Evolutionary conservation across 92 coral and sea anemone species (phyloP).

Genomic region (Porites lobata): DNA sequence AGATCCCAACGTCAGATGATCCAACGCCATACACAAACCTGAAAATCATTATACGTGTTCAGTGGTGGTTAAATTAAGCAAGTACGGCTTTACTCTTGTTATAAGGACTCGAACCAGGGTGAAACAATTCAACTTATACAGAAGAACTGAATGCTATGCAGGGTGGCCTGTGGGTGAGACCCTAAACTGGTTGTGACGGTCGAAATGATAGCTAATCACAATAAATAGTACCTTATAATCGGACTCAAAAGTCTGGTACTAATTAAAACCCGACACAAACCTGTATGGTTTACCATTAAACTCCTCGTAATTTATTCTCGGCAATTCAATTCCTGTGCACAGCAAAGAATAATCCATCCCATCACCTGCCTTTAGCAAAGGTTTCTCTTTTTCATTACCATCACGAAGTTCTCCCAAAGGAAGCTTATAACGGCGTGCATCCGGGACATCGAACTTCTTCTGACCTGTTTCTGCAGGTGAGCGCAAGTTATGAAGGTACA

Average conservation of each 20-base stretch:
- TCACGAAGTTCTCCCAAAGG: slow-evolving; percentile 65
- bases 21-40: slow-evolving; percentile 74
- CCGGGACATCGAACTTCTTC: slow-evolving; percentile 14
- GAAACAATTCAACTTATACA: too few relatives aligned
- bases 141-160: too few relatives aligned
- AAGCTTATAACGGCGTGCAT: slow-evolving; percentile 72
- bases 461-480: slow-evolving; percentile 10
- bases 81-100: too few relatives aligned
- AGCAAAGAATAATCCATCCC: slow-evolving; percentile 74
- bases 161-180: too few relatives aligned
- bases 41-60: background rate
- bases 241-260: background rate
- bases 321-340: slow-evolving; percentile 73
- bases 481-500: slow-evolving; percentile 72
- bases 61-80: too few relatives aligned
- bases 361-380: slow-evolving; percentile 29
- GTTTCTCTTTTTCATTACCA: slow-evolving; percentile 2
- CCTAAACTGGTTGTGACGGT: too few relatives aligned
- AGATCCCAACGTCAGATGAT: background rate
- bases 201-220: too few relatives aligned
- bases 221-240: too few relatives aligned
- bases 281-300: slow-evolving; percentile 77
- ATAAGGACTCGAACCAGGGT: too few relatives aligned
- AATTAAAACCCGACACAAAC: background rate
- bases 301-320: slow-evolving; percentile 75